Base-by-base conservation (phyloP, 1,140 invertebrate species). In the Aradophagus sp. region DNA sequence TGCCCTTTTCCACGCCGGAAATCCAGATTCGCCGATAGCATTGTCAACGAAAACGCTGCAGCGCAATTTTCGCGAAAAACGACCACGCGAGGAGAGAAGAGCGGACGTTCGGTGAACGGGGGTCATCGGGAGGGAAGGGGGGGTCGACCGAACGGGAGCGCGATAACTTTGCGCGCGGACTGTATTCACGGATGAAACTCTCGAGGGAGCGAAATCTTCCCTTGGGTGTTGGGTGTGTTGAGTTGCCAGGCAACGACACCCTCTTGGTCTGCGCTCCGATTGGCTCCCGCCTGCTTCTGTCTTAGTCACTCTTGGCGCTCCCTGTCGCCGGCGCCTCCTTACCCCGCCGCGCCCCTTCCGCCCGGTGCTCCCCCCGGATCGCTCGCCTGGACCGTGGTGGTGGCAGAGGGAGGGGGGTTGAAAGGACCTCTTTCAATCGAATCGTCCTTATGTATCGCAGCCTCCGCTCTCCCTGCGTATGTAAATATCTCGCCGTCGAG, bases 221-320 rank as follows among this genome's bases (percentile, higher is more conserved):
- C 79, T 79, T 73, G 81, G 79, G 80, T 78, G 78, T 83, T 75
- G 83, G 80, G 82, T 83, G 81, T 83, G 66, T 61, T 71, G 62
- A 76, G 84, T 86, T 86, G 83, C 84, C 74, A 73, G 75, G 84
- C 82, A 86, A 86, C 84, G 77, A 82, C 72, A 72, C 70, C 71
- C 76, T 71, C 63, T 39, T 65, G 73, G 70, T 73, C 67, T 71
- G 67, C 59, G 52, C 71, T 74, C 71, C 71, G 67, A 73, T 70
- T 74, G 70, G 67, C 74, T 61, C 71, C 45, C 61, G n/a, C 39
- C 44, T 50, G 65, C 50, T 56, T 70, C 68, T 76, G 53, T 74
- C 70, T 69, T 72, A 69, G 68, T 62, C 68, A 55, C 72, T 72
- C 70, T 63, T 76, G 71, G 67, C 65, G 66, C 20, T 71, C 29